These are phyloP conservation scores for Pygocentrus nattereri DNA, from an alignment of 2,797 vertebrate species.

Conservation along the genomic window DNA sequence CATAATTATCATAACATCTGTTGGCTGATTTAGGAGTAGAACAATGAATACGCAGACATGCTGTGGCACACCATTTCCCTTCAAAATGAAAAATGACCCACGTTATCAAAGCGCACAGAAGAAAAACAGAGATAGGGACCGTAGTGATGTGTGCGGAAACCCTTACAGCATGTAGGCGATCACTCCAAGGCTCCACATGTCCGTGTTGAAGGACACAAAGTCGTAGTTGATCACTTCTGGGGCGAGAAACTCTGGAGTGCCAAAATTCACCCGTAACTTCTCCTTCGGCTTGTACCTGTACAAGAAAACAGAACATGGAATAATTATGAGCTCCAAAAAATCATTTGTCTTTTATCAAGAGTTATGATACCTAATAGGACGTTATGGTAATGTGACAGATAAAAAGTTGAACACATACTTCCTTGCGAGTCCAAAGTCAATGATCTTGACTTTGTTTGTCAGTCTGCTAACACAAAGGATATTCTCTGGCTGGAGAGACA, in stretches of 20 bases:
- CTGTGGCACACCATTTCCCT: too few species aligned
- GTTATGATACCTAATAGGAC: background rate
- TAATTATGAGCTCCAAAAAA: background rate
- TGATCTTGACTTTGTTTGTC: constrained; percentile 97
- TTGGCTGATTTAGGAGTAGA: too few species aligned
- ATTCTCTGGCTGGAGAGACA: constrained; percentile 90
- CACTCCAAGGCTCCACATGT: constrained; percentile 99
- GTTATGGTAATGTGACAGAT: background rate
- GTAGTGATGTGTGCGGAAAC: background rate
- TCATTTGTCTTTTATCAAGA: background rate
- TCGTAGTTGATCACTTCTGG: constrained; percentile 97
- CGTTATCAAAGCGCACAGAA: too few species aligned
- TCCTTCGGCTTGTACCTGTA: constrained; percentile 94
- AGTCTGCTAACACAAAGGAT: constrained; percentile 94
- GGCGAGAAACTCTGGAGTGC: constrained; percentile 96
- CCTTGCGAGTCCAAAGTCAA: constrained; percentile 99
- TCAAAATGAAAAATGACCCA: too few species aligned
- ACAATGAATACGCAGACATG: too few species aligned
- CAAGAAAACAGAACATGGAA: background rate
- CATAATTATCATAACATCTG: too few species aligned
- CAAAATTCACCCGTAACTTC: constrained; percentile 95
- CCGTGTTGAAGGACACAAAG: constrained; percentile 96
- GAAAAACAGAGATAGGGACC: too few species aligned
- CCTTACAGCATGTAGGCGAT: constrained; percentile 98
- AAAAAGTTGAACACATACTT: constrained; percentile 57